Conservation (phyloP, 2,797 vertebrate species). For the Artibeus jamaicensis region DNA sequence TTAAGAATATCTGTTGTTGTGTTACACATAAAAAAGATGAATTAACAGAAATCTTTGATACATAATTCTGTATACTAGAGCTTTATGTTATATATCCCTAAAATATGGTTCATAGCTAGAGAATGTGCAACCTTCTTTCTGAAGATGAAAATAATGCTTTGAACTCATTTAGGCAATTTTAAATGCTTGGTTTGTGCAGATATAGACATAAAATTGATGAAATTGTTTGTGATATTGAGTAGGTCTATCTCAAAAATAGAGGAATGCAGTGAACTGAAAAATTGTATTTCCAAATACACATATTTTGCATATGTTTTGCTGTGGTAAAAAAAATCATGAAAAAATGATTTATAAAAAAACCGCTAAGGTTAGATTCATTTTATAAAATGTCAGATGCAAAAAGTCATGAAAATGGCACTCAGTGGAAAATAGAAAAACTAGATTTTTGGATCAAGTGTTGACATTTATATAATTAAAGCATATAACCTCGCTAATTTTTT, state of each 20-base stretch:
- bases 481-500: not conserved
- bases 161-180: not conserved
- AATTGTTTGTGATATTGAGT: not conserved
- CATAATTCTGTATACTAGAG: not conserved
- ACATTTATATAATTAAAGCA: not conserved
- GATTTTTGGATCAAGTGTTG: not conserved
- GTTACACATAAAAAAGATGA: not conserved
- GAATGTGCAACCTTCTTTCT: not conserved
- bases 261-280: constrained; percentile 20
- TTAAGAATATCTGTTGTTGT: not conserved
- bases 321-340: not conserved
- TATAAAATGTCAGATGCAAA: not conserved
- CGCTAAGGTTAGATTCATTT: not conserved
- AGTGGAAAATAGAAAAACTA: not conserved
- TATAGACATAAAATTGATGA: not conserved
- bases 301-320: constrained; percentile 19
- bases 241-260: not conserved
- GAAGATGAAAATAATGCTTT: constrained; percentile 17
- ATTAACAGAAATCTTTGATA: not conserved
- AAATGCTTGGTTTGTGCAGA: not conserved
- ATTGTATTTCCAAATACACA: not conserved
- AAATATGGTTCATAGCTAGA: not conserved
- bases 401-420: not conserved
- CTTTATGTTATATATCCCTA: not conserved
- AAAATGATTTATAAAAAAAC: not conserved